A percentile compares a stretch with the other conserved stretches of the same genome.
These are phyloP conservation scores for Chamaetylas fuelleborni DNA, from an alignment of 2,113 vertebrate species.

Conservation along the genomic window DNA sequence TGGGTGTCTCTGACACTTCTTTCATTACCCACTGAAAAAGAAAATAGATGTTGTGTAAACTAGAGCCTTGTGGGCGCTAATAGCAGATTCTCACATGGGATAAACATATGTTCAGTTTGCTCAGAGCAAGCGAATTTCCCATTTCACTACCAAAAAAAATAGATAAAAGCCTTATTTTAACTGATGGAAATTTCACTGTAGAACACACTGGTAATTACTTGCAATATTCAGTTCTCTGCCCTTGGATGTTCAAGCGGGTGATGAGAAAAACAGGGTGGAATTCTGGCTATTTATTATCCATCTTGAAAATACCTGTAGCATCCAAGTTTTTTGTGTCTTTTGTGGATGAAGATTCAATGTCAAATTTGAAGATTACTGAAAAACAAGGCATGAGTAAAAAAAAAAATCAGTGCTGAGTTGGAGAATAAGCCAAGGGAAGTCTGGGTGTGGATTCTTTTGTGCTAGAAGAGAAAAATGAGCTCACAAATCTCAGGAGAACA, in stretches of 20 bases:
- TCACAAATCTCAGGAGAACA: background rate
- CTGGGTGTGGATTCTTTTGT: background rate
- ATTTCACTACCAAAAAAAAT: background rate
- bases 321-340: background rate
- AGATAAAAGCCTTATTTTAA: conserved; percentile 18
- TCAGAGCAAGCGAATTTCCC: conserved; percentile 21
- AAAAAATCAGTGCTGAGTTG: background rate
- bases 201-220: background rate
- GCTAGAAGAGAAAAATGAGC: background rate
- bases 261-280: background rate
- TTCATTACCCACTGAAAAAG: conserved; percentile 11
- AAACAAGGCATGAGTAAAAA: background rate
- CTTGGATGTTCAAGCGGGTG: background rate
- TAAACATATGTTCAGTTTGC: conserved; percentile 56
- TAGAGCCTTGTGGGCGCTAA: conserved; percentile 36
- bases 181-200: conserved; percentile 10
- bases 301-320: background rate
- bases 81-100: conserved; percentile 61
- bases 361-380: background rate
- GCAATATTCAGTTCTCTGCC: background rate
- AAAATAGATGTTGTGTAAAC: conserved; percentile 62
- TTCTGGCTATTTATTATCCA: background rate
- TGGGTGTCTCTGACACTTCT: background rate
- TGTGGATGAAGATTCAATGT: background rate
- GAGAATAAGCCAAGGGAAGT: background rate